Conservation (phyloP, 92 coral and sea anemone genomes). For the Parazoanthus swiftii region DNA sequence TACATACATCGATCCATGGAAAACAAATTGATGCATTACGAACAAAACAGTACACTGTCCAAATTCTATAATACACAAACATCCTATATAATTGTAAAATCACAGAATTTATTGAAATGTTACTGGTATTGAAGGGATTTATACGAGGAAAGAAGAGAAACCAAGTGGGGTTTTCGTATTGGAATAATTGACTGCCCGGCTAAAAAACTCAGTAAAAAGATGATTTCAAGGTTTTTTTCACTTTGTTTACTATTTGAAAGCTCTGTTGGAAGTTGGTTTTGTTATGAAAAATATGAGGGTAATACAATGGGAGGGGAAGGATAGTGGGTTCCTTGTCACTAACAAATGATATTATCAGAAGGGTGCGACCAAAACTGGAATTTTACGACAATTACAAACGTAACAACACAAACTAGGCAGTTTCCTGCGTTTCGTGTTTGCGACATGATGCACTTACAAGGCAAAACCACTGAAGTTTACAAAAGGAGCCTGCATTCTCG, state of each 20-base stretch:
- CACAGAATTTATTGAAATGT: not conserved
- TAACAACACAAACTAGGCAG: constrained; percentile 9
- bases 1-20: not conserved
- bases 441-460: not conserved
- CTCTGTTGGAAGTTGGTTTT: not conserved
- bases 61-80: not conserved
- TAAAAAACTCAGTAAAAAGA: too few relatives aligned
- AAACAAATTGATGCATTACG: too few relatives aligned
- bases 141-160: not conserved
- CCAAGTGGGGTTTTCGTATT: too few relatives aligned
- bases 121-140: not conserved
- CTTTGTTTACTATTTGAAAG: too few relatives aligned
- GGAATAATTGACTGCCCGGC: too few relatives aligned
- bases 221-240: too few relatives aligned
- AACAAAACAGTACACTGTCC: not conserved
- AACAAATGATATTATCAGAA: not conserved
- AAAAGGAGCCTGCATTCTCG: not conserved
- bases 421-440: constrained; percentile 1
- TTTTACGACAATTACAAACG: not conserved
- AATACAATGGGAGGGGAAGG: not conserved
- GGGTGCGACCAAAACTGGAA: not conserved
- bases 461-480: not conserved
- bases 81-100: not conserved
- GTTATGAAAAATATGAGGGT: not conserved
- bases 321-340: too few relatives aligned